Base-by-base conservation (phyloP, 2,113 vertebrate species). In the Phrynocephalus versicolor region DNA sequence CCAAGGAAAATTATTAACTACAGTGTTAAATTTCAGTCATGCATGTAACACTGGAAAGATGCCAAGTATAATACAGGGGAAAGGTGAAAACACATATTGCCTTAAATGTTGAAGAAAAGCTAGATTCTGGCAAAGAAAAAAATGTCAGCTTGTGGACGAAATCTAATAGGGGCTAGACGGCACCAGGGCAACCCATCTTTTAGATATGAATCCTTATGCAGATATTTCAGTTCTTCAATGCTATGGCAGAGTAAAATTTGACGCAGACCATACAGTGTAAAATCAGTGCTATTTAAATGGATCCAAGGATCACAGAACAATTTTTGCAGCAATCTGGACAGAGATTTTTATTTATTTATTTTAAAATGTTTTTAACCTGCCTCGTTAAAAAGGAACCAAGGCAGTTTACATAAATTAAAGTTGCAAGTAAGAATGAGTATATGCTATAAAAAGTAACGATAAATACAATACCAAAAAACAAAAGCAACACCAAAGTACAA, bases 21-120 rank as follows among this genome's bases (percentile, higher is more conserved):
- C 78, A 91, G 12, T 85, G 69, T 83, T 93, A 88, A 41, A 62
- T 94, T 94, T 94, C 87, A 88, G 83, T 90, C 60, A 65, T 82
- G 62, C 85, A 92, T 1, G 35, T 89, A 84, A 69, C 23, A 1
- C 41, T 91, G 91, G 85, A 86, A 79, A 84, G 85, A 79, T 92
- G 91, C 89, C 91, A 93, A 41, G 37, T 85, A 60, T 72, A 81
- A 74, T 86, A 81, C 39, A 79, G 27, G 78, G 0, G 0, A 87
- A 73, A 85, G 64, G 67, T 88, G 41, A 37, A 81, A 82, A 33
- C 5, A 18, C 85, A 87, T 86, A 71, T 23, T 78, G 21, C 14
- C 76, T 88, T 87, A 84, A 70, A 88, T 71, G 25, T 72, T 35
- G 69, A 91, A 21, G 71, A 79, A 82, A 75, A 79, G 19, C 33